Conservation (phyloP, 2,888 invertebrate genomes). For the Lutraria lutraria region DNA sequence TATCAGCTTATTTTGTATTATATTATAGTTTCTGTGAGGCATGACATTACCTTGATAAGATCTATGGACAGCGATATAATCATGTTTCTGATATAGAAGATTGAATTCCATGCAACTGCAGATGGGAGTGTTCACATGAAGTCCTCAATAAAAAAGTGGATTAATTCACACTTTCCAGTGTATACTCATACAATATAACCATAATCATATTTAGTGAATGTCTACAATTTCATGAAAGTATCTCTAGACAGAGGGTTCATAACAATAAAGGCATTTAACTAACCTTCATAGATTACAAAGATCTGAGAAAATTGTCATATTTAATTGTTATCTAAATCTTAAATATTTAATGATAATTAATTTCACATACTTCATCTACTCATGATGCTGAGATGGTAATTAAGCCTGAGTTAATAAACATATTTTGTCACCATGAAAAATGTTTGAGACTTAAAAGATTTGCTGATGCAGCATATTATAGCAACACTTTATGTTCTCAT, state of each 20-base stretch:
- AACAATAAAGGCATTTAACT: not conserved
- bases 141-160: too few relatives aligned
- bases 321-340: not conserved
- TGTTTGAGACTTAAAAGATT: conserved; percentile 2
- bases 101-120: too few relatives aligned
- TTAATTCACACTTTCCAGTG: too few relatives aligned
- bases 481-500: conserved; percentile 2
- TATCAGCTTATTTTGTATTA: too few relatives aligned
- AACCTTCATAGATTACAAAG: not conserved
- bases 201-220: not conserved
- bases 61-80: too few relatives aligned
- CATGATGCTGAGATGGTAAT: not conserved
- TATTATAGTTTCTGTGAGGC: too few relatives aligned
- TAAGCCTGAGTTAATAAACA: not conserved
- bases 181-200: too few relatives aligned
- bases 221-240: not conserved
- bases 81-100: too few relatives aligned
- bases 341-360: conserved; percentile 7
- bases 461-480: not conserved
- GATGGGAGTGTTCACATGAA: too few relatives aligned
- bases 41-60: too few relatives aligned
- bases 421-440: not conserved
- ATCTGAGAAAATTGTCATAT: not conserved
- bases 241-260: not conserved
- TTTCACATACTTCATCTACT: not conserved